Base-by-base conservation (phyloP, 2,113 vertebrate species). In the Psettodes erumei region DNA sequence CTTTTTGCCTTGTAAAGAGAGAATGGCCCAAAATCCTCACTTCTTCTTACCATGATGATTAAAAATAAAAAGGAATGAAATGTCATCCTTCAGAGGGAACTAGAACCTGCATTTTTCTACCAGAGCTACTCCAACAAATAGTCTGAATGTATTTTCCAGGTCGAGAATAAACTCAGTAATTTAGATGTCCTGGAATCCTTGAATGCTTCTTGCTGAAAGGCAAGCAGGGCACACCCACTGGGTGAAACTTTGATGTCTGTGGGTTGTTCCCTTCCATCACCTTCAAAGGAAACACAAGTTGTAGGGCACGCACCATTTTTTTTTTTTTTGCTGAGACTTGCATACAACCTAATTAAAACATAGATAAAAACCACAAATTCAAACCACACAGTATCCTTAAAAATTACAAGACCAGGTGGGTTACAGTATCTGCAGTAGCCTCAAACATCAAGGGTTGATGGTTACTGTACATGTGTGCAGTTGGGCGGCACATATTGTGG, bases 181-280 rank as follows among this genome's bases (percentile, higher is more conserved):
- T 62, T 51, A 55, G 11, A 66, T 21, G 51, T 77, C 71, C 54
- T 71, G 47, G 58, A 40, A 64, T 58, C 67, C 68, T 30, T 19
- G 42, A 77, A 64, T 73, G 69, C 50, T 69, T 51, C 40, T 27
- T 8, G 21, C 71, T 65, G 65, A 60, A 80, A 83, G 77, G 56
- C 80, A 73, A 77, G 64, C 64, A 35, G 68, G 77, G 19, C 74
- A 77, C 78, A 74, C 69, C 77, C 82, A 70, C 56, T 5, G 82
- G 70, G 54, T 11, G 53, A 81, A 15, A 51, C 59, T 70, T 81
- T 81, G 67, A 81, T 68, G 50, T 84, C 47, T 67, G 18, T 28
- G 42, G 59, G 58, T 74, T 16, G 6, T 45, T 64, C 58, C 30
- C 48, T 47, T 47, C 58, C 35, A 33, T 77, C 68, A 72, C 56